Evolutionary conservation across 2,113 vertebrate species (phyloP).

Genomic region (Scomber japonicus): DNA sequence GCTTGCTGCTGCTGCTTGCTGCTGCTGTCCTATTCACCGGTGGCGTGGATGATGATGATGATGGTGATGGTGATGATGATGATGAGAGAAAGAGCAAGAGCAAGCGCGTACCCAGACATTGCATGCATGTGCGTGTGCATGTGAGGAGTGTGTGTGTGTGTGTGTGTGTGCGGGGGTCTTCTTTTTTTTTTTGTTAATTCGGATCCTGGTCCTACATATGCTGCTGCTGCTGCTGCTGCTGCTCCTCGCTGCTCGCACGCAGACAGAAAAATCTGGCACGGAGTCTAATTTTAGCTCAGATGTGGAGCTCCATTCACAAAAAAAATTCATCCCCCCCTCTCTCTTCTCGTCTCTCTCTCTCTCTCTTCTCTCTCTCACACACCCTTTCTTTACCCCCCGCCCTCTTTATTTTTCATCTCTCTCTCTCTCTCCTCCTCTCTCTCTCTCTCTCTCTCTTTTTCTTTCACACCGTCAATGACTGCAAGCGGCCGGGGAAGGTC

Average conservation of each 20-base stretch:
- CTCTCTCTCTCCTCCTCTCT: no score
- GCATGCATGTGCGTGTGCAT: neutral
- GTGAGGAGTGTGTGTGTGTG: no score
- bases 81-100: no score
- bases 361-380: neutral
- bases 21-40: constrained; percentile 62
- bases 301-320: constrained; percentile 81
- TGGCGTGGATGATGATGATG: constrained; percentile 22
- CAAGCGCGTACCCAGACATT: constrained; percentile 39
- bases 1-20: no score
- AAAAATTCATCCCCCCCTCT: constrained; percentile 46
- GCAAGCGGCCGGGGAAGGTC: constrained; percentile 74
- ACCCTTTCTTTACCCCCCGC: neutral
- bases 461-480: constrained; percentile 44
- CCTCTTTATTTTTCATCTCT: constrained; percentile 24
- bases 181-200: constrained; percentile 1
- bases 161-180: neutral
- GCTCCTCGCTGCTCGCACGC: neutral
- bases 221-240: no score
- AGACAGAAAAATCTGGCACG: no score
- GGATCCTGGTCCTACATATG: constrained; percentile 27
- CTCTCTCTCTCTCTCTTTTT: constrained; percentile 7
- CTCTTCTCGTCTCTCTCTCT: neutral
- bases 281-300: constrained; percentile 10
- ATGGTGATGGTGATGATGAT: no score